Conservation (phyloP, 2,113 vertebrate species). For the Muntiacus muntjak region DNA sequence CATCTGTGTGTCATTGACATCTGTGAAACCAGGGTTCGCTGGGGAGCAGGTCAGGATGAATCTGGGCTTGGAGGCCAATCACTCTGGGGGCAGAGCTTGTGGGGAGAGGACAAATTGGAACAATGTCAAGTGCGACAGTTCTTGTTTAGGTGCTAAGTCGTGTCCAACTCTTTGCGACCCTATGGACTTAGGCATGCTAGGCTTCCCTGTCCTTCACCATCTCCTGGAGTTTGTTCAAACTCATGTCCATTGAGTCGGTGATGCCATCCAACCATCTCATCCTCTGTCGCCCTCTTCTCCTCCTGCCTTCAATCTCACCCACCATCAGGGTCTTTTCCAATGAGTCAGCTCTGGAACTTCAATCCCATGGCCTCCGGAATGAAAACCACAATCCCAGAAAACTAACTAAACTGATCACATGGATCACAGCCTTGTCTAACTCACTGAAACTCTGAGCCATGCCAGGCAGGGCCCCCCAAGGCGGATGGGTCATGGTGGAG, state of each 20-base stretch:
- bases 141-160: not conserved
- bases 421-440: not conserved
- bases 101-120: not conserved
- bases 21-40: not conserved
- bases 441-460: not conserved
- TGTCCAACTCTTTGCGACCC: not conserved
- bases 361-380: not conserved
- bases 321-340: not conserved
- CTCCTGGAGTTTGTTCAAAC: not conserved
- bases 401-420: not conserved
- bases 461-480: not conserved
- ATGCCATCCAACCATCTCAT: not conserved
- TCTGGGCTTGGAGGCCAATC: not conserved
- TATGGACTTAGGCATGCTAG: not conserved
- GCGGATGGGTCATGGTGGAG: not conserved
- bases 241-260: not conserved
- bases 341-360: not conserved
- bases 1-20: not conserved
- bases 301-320: not conserved
- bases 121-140: fast-evolving
- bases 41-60: not conserved
- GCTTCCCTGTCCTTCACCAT: not conserved
- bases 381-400: not conserved
- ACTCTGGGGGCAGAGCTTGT: not conserved
- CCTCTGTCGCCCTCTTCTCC: not conserved